phyloP scores from a whole-genome alignment of 2,797 vertebrate species.

The Siniperca obscura region DNA sequence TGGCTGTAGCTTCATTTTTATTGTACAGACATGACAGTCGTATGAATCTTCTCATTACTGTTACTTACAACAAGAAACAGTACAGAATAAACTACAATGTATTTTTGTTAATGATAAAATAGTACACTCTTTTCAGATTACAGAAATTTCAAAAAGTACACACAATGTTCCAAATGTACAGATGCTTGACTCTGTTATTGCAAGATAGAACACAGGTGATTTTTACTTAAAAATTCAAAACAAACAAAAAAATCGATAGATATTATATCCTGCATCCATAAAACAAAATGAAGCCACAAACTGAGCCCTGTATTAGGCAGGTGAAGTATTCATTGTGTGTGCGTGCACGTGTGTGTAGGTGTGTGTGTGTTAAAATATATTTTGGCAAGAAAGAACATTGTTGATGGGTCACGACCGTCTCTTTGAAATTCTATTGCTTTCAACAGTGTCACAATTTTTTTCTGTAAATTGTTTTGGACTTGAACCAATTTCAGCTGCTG shows the following conservation, averaged over 20 bases:
- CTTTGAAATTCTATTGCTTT: conserved; percentile 67
- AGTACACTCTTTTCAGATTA: neutral
- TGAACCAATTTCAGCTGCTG: conserved; percentile 64
- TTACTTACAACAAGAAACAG: too few relatives aligned
- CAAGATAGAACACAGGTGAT: neutral
- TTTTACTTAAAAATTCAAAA: neutral
- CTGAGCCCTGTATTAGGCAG: conserved; percentile 17
- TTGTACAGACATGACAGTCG: neutral
- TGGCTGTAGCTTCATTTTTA: neutral
- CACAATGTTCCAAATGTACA: neutral
- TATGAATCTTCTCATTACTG: neutral
- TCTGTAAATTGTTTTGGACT: conserved; percentile 71
- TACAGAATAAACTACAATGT: neutral
- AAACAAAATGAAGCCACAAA: conserved; percentile 22
- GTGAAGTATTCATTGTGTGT: conserved; percentile 36
- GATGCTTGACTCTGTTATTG: neutral
- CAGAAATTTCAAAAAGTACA: neutral
- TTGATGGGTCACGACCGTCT: conserved; percentile 56
- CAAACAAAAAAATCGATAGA: neutral
- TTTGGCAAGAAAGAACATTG: conserved; percentile 41
- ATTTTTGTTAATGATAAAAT: neutral
- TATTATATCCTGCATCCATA: conserved; percentile 8
- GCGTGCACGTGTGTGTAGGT: neutral
- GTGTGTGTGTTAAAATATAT: conserved; percentile 33
- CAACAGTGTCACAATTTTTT: conserved; percentile 51